Conservation (phyloP, 2,113 vertebrate species). For the Bos javanicus region DNA sequence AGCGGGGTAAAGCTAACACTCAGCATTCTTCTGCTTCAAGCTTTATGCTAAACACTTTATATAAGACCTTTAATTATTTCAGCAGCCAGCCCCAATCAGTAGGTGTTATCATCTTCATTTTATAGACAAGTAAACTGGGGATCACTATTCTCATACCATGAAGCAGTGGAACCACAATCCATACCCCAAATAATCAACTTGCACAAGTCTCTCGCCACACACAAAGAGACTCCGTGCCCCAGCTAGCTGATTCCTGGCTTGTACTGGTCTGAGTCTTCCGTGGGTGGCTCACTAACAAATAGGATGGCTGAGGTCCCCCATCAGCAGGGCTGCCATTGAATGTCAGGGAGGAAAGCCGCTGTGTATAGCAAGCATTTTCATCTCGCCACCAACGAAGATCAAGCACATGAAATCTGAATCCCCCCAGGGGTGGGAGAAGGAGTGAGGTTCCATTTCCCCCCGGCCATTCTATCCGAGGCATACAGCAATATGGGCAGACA, state of each 20-base stretch:
- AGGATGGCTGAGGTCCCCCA: neutral
- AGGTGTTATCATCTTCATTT: neutral
- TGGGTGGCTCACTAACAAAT: slow-evolving; percentile 25
- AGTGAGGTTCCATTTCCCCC: neutral
- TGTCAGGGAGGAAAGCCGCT: slow-evolving; percentile 36
- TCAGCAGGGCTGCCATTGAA: neutral
- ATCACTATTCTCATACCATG: neutral
- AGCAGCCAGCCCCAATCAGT: neutral
- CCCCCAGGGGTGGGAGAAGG: slow-evolving; percentile 8
- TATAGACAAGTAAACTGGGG: neutral
- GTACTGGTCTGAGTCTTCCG: neutral
- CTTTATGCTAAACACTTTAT: neutral
- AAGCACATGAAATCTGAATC: slow-evolving; percentile 53
- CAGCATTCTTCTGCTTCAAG: neutral
- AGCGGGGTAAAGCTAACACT: neutral
- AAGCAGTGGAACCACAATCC: neutral
- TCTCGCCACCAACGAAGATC: slow-evolving; percentile 62
- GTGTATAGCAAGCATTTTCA: slow-evolving; percentile 52
- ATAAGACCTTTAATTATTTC: neutral
- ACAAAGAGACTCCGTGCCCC: neutral
- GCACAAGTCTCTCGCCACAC: neutral
- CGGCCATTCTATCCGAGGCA: slow-evolving; percentile 31
- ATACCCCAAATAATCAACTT: slow-evolving; percentile 4
- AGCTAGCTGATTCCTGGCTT: neutral
- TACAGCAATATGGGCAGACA: slow-evolving; percentile 49